Conservation (phyloP, 2,888 invertebrate species). For the Tineola bisselliella region DNA sequence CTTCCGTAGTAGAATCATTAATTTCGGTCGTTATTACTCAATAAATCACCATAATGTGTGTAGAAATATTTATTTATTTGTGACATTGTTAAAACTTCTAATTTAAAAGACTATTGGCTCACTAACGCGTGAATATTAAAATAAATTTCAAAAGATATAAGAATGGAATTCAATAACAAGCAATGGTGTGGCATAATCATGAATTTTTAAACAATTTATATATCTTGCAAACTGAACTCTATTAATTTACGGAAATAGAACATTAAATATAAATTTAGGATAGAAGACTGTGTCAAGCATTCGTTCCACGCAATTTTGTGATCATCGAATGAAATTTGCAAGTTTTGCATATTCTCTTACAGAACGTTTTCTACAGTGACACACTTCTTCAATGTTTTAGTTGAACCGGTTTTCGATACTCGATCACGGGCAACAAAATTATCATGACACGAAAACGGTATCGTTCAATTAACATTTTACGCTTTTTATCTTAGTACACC, state of each 20-base stretch:
- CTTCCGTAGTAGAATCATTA: background rate
- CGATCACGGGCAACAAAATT: background rate
- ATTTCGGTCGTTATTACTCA: background rate
- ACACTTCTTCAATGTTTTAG: slow-evolving; percentile 1
- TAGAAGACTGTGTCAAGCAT: no score
- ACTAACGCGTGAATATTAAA: no score
- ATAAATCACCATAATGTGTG: background rate
- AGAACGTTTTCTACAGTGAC: slow-evolving; percentile 11
- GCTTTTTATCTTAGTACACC: background rate
- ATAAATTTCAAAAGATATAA: no score
- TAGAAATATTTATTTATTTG: background rate
- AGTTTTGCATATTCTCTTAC: slow-evolving; percentile 6
- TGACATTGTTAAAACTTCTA: no score
- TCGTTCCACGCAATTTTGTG: background rate
- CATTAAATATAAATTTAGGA: no score
- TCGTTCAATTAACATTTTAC: background rate
- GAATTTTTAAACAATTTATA: no score
- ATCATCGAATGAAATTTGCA: slow-evolving; percentile 7
- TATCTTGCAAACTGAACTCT: no score
- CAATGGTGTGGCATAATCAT: no score
- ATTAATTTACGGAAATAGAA: no score
- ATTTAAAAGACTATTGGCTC: no score
- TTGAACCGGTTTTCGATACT: slow-evolving; percentile 7
- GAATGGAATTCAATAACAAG: no score
- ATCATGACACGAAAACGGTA: background rate